Evolutionary conservation across 2,797 vertebrate genomes (phyloP), one percentile per base, ranked within the genome.

Genomic region (Myotis myotis): DNA sequence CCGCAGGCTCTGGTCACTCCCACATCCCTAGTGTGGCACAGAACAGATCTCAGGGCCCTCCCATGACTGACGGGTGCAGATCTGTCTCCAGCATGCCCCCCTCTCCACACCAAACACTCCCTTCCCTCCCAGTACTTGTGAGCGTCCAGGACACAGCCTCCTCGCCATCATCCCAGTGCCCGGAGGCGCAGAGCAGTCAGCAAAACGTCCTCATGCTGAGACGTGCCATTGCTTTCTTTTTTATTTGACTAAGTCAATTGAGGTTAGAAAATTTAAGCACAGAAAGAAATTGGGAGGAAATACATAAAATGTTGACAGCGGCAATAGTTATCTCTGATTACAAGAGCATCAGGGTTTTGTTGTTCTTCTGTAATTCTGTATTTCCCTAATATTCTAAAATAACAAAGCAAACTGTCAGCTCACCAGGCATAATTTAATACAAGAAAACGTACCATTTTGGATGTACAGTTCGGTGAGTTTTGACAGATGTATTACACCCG

Each of bases 371-470:
- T 74, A 80, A 91, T 38, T 55, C 51, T 78, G 87, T 47, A 47
- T 86, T 74, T 86, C n/a, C 36, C 15, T 86, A 51, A 38, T 83
- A 76, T 53, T 91, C 83, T 72, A 89, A 91, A 55, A 76, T 11
- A 76, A 74, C 51, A 89, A 72, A 86, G 20, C 30, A 75, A 55
- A 51, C 72, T 64, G 78, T 87, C n/a, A 74, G 19, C 22, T 76
- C 51, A n/a, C 6, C 28, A 72, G 13, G 20, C 20, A 53, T 47
- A 33, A 8, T n/a, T 53, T 36, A 33, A 60, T 23, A 13, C 15
- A 57, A 55, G 41, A 60, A 89, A 72, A 76, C 3, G 64, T 3
- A 38, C 12, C 25, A 10, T 30, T 55, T 71, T 25, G 85, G 38
- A 87, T 20, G 20, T 1, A 68, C 8, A 30, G 19, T 19, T 16